Conservation (phyloP, 2,888 invertebrate genomes). For the Unio pictorum region DNA sequence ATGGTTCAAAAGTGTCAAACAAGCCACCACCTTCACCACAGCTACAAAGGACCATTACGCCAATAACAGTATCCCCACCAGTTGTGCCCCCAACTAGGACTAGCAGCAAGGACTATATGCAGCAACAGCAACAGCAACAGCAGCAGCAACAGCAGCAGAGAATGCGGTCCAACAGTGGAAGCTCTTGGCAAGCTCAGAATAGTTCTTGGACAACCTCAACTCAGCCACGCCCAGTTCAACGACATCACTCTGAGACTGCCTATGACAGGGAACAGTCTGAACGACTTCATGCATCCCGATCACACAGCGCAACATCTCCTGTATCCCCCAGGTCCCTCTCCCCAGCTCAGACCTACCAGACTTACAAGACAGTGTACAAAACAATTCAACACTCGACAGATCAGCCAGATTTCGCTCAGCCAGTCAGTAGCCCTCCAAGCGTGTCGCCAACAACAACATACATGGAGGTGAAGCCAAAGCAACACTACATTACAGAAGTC, state of each 20-base stretch:
- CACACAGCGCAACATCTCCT: slow-evolving; percentile 30
- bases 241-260: slow-evolving; percentile 34
- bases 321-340: slow-evolving; percentile 41
- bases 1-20: slow-evolving; percentile 36
- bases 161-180: slow-evolving; percentile 48
- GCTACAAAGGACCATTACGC: slow-evolving; percentile 39
- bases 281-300: slow-evolving; percentile 24
- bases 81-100: slow-evolving; percentile 48
- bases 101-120: slow-evolving; percentile 63
- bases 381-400: slow-evolving; percentile 42
- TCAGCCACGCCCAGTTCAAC: slow-evolving; percentile 25
- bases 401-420: slow-evolving; percentile 33
- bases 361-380: slow-evolving; percentile 48
- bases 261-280: slow-evolving; percentile 32
- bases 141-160: slow-evolving; percentile 15
- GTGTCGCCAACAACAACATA: slow-evolving; percentile 10
- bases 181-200: slow-evolving; percentile 20
- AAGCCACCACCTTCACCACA: slow-evolving; percentile 56
- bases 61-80: slow-evolving; percentile 25
- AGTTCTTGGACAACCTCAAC: slow-evolving; percentile 21
- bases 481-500: slow-evolving; percentile 64
- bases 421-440: slow-evolving; percentile 8
- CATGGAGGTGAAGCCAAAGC: slow-evolving; percentile 27
- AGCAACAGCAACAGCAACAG: slow-evolving; percentile 17
- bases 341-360: slow-evolving; percentile 40